These are phyloP conservation scores for Hipposideros armiger DNA, from an alignment of 2,113 vertebrate species.

Conservation along the genomic window DNA sequence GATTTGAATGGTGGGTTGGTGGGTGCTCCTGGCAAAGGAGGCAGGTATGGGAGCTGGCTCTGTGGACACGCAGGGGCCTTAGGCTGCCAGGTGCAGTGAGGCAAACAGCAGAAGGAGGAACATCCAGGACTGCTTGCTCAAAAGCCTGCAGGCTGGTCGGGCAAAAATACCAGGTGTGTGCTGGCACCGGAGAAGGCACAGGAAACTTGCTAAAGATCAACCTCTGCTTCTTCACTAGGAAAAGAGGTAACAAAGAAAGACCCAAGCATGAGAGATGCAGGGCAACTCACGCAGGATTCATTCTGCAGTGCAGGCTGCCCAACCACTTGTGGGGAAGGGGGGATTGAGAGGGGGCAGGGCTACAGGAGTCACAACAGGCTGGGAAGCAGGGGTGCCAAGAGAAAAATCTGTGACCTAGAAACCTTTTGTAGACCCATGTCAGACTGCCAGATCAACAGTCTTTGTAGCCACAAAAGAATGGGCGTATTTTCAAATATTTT, in stretches of 20 bases:
- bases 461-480: not conserved
- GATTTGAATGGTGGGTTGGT: not conserved
- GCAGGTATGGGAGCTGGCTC: not conserved
- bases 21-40: not conserved
- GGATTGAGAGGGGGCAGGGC: not conserved
- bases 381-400: not conserved
- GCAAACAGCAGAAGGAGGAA: not conserved
- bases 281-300: not conserved
- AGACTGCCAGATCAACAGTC: not conserved
- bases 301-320: not conserved
- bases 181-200: not conserved
- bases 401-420: not conserved
- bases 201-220: conserved; percentile 12
- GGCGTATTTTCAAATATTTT: not conserved
- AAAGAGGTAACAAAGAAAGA: not conserved
- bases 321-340: not conserved
- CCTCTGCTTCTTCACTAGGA: conserved; percentile 18
- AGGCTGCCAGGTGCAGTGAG: not conserved
- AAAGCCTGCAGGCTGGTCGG: not conserved
- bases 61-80: not conserved
- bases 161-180: not conserved
- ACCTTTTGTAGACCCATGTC: not conserved
- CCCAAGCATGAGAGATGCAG: not conserved
- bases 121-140: not conserved
- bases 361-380: not conserved